phyloP scores from a whole-genome alignment of 2,888 invertebrate species.

The Villa cingulata region DNA sequence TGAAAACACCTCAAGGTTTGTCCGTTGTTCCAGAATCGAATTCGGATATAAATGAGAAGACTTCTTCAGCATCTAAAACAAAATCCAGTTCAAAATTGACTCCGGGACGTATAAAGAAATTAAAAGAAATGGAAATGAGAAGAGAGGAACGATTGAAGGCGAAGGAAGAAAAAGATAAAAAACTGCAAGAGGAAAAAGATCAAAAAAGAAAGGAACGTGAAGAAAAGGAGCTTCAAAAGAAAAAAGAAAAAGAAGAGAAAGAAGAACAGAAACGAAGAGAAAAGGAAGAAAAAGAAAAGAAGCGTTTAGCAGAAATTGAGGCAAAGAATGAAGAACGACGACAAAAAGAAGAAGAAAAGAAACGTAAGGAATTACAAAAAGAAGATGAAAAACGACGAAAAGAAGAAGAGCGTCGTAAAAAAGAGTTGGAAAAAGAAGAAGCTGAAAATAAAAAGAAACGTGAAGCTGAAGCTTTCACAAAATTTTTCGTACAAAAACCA shows the following conservation, averaged over 20 bases:
- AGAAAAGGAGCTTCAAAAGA: slow-evolving; percentile 37
- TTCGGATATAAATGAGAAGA: neutral
- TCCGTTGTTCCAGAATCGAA: too few species aligned
- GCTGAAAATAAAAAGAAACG: slow-evolving; percentile 64
- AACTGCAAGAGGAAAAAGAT: slow-evolving; percentile 38
- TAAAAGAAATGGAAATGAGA: slow-evolving; percentile 21
- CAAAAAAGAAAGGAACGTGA: slow-evolving; percentile 42
- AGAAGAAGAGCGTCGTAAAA: slow-evolving; percentile 39
- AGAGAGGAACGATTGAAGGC: slow-evolving; percentile 37
- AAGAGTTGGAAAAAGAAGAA: slow-evolving; percentile 52
- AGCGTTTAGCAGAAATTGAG: slow-evolving; percentile 15
- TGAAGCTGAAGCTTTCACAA: slow-evolving; percentile 63
- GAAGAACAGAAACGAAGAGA: slow-evolving; percentile 15
- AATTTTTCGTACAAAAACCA: slow-evolving; percentile 57
- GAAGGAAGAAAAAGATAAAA: slow-evolving; percentile 39
- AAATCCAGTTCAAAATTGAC: neutral
- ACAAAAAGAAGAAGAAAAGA: slow-evolving; percentile 23
- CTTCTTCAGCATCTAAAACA: neutral
- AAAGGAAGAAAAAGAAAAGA: slow-evolving; percentile 17
- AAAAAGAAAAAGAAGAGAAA: slow-evolving; percentile 24
- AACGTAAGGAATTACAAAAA: slow-evolving; percentile 35
- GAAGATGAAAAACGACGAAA: slow-evolving; percentile 36
- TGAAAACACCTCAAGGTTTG: too few species aligned
- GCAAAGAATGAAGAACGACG: slow-evolving; percentile 30
- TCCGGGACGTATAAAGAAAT: slow-evolving; percentile 12